Evolutionary conservation across 2,113 vertebrate species (phyloP), one percentile per base, ranked within the genome.

Genomic region (Seriola quinqueradiata): DNA sequence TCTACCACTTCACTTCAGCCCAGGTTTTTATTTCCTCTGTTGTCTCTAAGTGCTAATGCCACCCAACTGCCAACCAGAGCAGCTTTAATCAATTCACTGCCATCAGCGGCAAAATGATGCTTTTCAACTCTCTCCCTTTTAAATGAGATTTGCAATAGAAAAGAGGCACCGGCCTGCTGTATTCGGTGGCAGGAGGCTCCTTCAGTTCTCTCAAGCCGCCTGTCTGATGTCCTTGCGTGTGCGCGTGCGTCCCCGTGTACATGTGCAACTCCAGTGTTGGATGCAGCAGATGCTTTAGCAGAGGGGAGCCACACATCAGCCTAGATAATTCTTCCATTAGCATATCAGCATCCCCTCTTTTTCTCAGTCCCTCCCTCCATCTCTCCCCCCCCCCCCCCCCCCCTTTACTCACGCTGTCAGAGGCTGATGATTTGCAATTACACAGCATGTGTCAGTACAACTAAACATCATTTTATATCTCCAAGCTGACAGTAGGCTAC

Each of bases 391-490:
- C 21, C 16, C 46, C n/a, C 9, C 12, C 2, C 44, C 63, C 36
- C 16, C 25, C 46, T 82, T 74, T 60, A 58, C 82, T 75, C 85
- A 71, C 32, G 60, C 88, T 79, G 86, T 91, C 89, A 87, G 75
- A 90, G 89, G 92, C 79, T 90, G 82, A 92, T 91, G 90, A 89
- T 90, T 75, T 79, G 85, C 87, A 90, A 92, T 91, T 90, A 91
- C 90, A 82, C 87, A 90, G 92, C 90, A 82, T 89, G 90, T 87
- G 89, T 91, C 91, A 76, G 63, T 34, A 77, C 81, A 77, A 70
- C 82, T 88, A 75, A 80, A 71, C 90, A 79, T 89, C 79, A 86
- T 80, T 83, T 87, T 71, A 86, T 74, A 74, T 80, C 69, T 59
- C 50, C 61, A 13, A 84, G 90, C 75, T 88, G 87, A 84, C 90